phyloP scores from a whole-genome alignment of 2,113 vertebrate species.

The Lota lota region DNA sequence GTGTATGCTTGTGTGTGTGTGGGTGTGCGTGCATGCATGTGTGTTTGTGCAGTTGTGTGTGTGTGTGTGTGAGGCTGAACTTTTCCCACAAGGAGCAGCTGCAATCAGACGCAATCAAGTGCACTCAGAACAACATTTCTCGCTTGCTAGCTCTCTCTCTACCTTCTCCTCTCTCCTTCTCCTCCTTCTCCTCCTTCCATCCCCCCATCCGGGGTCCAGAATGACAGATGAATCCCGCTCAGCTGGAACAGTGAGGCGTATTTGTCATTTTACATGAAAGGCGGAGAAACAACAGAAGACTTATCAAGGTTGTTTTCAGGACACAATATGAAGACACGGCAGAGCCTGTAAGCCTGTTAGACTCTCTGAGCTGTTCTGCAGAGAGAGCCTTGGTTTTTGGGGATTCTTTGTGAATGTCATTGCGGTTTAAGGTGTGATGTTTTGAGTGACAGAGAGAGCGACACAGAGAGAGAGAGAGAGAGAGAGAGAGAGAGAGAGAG shows the following conservation, averaged over 20 bases:
- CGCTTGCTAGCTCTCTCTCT: not conserved
- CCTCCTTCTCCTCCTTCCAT: not conserved
- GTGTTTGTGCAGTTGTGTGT: constrained; percentile 3
- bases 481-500: not conserved
- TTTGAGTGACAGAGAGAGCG: not conserved
- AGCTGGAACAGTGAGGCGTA: constrained; percentile 18
- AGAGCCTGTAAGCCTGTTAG: no score
- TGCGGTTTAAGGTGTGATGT: no score
- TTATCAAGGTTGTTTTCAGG: no score
- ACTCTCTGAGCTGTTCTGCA: no score
- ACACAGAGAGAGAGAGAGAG: no score
- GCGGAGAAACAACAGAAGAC: no score
- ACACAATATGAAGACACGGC: no score
- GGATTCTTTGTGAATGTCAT: no score
- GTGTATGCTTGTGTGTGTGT: constrained; percentile 15
- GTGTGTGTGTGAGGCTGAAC: constrained; percentile 5
- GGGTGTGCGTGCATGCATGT: constrained; percentile 11
- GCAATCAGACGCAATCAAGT: constrained; percentile 62
- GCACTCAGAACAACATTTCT: constrained; percentile 26
- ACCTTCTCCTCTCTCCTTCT: not conserved
- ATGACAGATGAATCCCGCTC: constrained; percentile 22
- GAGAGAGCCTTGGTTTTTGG: no score
- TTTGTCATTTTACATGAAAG: constrained; percentile 19
- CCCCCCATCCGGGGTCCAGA: constrained; percentile 26
- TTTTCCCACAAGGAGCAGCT: constrained; percentile 20